Conservation (phyloP, 2,113 vertebrate genomes). For the Mustela lutreola region DNA sequence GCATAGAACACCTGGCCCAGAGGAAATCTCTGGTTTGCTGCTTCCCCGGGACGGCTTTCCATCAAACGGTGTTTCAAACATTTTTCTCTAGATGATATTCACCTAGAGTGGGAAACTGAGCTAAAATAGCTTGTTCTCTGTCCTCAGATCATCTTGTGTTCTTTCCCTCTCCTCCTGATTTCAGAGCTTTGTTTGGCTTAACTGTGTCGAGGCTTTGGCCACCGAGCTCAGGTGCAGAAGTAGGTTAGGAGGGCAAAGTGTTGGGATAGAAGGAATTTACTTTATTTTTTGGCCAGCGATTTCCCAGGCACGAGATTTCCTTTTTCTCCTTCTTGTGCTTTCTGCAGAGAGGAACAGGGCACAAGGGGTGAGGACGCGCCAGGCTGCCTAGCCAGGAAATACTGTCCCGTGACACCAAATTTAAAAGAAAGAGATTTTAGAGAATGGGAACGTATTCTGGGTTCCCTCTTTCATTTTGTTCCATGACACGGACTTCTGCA, state of each 20-base stretch:
- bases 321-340: neutral
- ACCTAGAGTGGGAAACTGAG: neutral
- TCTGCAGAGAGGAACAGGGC: neutral
- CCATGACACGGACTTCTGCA: neutral
- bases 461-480: conserved; percentile 8
- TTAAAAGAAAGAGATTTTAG: conserved; percentile 1
- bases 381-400: neutral
- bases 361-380: neutral
- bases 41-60: neutral
- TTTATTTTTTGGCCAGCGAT: conserved; percentile 25
- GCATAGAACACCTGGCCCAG: neutral
- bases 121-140: neutral
- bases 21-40: neutral
- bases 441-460: neutral
- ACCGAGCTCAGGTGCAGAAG: neutral
- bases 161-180: neutral
- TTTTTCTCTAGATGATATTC: neutral
- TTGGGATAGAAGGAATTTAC: neutral
- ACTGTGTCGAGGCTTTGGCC: neutral
- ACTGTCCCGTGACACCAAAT: neutral
- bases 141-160: neutral
- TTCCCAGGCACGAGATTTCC: neutral
- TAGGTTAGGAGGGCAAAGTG: conserved; percentile 35
- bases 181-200: conserved; percentile 34
- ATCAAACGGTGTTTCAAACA: neutral